A percentile compares a stretch with the other conserved stretches of the same genome.
phyloP scores from a whole-genome alignment of 2,888 invertebrate genomes.

The Slavum lentiscoides region DNA sequence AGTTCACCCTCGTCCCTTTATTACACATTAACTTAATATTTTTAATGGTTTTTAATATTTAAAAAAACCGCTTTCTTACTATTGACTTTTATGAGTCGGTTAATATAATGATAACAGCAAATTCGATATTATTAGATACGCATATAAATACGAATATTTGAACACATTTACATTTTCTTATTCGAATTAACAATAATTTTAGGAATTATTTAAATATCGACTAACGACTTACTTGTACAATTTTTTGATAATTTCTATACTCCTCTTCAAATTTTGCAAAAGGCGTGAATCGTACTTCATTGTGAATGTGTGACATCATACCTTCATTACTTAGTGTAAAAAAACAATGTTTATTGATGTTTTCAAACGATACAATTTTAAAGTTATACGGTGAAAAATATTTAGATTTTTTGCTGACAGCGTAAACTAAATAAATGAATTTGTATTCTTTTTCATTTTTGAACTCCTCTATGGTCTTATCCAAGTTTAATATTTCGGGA shows the following conservation, averaged over 20 bases:
- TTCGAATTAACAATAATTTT: too few species aligned
- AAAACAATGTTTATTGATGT: constrained; percentile 21
- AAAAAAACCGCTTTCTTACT: too few species aligned
- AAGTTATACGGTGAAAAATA: constrained; percentile 35
- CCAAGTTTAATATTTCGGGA: constrained; percentile 14
- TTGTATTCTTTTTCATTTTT: constrained; percentile 20
- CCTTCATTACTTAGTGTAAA: constrained; percentile 39
- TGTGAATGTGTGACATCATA: constrained; percentile 23
- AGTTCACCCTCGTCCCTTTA: too few species aligned
- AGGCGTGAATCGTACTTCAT: constrained; percentile 26
- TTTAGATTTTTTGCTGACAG: constrained; percentile 23
- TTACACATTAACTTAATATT: too few species aligned
- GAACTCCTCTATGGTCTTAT: constrained; percentile 19
- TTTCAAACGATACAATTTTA: neutral
- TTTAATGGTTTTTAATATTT: too few species aligned
- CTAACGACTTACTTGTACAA: constrained; percentile 10
- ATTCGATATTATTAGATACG: too few species aligned
- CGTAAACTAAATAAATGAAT: constrained; percentile 36
- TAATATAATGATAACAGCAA: too few species aligned
- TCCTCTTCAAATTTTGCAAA: constrained; percentile 24
- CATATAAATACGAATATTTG: too few species aligned
- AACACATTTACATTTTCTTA: too few species aligned
- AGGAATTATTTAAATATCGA: neutral
- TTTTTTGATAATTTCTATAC: constrained; percentile 13
- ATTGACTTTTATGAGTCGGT: too few species aligned